Conservation (phyloP, 1,140 invertebrate species). For the Berghia stephanieae region DNA sequence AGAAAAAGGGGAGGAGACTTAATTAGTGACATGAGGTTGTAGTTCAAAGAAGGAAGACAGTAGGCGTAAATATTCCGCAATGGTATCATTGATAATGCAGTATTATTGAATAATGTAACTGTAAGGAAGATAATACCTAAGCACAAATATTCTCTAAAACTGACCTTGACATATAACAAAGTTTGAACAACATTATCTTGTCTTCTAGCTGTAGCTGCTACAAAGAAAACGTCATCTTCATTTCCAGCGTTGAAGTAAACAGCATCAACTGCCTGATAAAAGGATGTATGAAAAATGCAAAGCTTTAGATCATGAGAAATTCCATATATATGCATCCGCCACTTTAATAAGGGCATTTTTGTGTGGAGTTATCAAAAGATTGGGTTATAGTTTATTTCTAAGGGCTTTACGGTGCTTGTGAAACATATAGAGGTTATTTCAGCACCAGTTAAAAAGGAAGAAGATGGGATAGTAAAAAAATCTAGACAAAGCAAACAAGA, state of each 20-base stretch:
- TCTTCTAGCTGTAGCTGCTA: constrained; percentile 62
- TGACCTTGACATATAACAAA: constrained; percentile 53
- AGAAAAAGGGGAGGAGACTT: background rate
- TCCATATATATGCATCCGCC: too few relatives aligned
- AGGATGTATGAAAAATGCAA: too few relatives aligned
- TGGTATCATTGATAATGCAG: too few relatives aligned
- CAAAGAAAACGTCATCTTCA: constrained; percentile 58
- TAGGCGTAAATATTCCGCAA: background rate
- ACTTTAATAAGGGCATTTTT: too few relatives aligned
- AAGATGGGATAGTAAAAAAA: too few relatives aligned
- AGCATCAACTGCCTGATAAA: constrained; percentile 62
- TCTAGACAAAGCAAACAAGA: too few relatives aligned
- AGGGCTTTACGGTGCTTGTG: too few relatives aligned
- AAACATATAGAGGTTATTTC: too few relatives aligned
- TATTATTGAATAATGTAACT: background rate
- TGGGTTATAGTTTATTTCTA: too few relatives aligned
- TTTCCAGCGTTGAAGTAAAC: constrained; percentile 65
- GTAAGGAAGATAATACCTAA: background rate
- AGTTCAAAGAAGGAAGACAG: background rate
- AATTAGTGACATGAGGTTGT: background rate
- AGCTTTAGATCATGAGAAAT: too few relatives aligned
- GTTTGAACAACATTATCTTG: constrained; percentile 56
- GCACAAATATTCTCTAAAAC: constrained; percentile 5
- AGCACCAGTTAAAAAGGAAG: too few relatives aligned
- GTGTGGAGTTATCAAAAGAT: too few relatives aligned